Evolutionary conservation across 2,113 vertebrate species (phyloP), one percentile per base, ranked within the genome.

Genomic region (Dissostichus mawsoni): DNA sequence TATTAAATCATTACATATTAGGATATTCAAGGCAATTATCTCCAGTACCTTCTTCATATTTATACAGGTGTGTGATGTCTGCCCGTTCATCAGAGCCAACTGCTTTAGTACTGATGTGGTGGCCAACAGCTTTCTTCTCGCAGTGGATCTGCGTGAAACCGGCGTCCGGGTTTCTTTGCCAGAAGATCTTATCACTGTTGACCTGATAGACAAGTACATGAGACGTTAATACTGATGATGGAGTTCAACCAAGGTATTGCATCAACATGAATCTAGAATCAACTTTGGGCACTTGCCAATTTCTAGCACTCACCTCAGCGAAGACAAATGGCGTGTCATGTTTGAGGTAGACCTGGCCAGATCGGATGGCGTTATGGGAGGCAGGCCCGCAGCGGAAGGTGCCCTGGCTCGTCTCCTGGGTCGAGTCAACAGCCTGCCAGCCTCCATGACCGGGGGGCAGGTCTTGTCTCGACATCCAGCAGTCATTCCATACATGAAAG

Each of bases 401-500:
- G 29, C 97, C 97, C 74, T 96, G 96, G 81, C 97, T 98, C 11
- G 96, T 97, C 86, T 98, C 97, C 87, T 98, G 97, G 9, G 92
- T 95, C 73, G 96, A 92, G 86, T 97, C 94, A 48, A 98, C 85
- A 12, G 96, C 95, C 91, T 98, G 97, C 97, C 97, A 98, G 69
- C 97, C 97, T 0, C 92, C 95, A 58, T 96, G 90, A 6, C 93
- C 92, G 2, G 86, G 86, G 8, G 76, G 96, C 69, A 98, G 91
- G 90, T 98, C 97, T 0, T 96, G 95, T 64, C 97, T 94, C 18
- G 95, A 96, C 97, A 98, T 97, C 97, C 97, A 98, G 86, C 97
- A 98, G 77, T 98, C 97, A 2, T 97, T 97, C 97, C 97, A 98
- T 2, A 97, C 97, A 0, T 98, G 97, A 91, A 98, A 98, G 87